These are phyloP conservation scores for Galleria mellonella DNA, from an alignment of 1,140 invertebrate species.

Conservation along the genomic window DNA sequence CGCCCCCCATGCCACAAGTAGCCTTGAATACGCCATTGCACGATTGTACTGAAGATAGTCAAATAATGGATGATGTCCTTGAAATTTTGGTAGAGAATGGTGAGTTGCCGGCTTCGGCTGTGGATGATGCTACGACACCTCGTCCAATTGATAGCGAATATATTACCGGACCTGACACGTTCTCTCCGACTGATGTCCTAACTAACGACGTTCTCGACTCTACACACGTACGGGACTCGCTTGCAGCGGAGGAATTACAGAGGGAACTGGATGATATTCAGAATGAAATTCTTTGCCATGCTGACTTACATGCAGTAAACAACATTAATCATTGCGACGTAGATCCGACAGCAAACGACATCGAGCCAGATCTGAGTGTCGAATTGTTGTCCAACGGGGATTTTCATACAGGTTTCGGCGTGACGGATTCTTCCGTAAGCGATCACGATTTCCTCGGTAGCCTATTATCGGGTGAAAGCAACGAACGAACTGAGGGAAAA, in stretches of 20 bases:
- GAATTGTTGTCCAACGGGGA: conserved; percentile 46
- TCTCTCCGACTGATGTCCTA: conserved; percentile 44
- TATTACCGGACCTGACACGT: conserved; percentile 30
- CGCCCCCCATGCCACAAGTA: conserved; percentile 45
- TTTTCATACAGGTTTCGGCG: conserved; percentile 43
- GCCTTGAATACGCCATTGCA: conserved; percentile 58
- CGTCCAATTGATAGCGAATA: conserved; percentile 34
- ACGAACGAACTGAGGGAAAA: conserved; percentile 26
- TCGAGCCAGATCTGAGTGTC: conserved; percentile 44
- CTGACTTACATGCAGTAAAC: conserved; percentile 36
- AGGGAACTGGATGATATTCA: conserved; percentile 58
- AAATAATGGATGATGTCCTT: conserved; percentile 95
- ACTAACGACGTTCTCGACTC: conserved; percentile 48
- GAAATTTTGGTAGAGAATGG: conserved; percentile 96
- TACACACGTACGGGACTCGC: conserved; percentile 38
- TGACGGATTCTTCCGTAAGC: conserved; percentile 29
- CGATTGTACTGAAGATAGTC: conserved; percentile 61
- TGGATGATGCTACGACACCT: conserved; percentile 20
- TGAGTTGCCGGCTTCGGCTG: conserved; percentile 90
- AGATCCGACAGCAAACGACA: conserved; percentile 26
- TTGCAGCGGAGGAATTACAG: conserved; percentile 52
- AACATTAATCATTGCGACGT: conserved; percentile 22
- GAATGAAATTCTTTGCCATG: conserved; percentile 55
- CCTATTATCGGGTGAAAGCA: conserved; percentile 37
- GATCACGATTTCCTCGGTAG: conserved; percentile 53